Evolutionary conservation across 2,797 vertebrate species (phyloP), one percentile per base, ranked within the genome.

Genomic region (Molossus molossus): DNA sequence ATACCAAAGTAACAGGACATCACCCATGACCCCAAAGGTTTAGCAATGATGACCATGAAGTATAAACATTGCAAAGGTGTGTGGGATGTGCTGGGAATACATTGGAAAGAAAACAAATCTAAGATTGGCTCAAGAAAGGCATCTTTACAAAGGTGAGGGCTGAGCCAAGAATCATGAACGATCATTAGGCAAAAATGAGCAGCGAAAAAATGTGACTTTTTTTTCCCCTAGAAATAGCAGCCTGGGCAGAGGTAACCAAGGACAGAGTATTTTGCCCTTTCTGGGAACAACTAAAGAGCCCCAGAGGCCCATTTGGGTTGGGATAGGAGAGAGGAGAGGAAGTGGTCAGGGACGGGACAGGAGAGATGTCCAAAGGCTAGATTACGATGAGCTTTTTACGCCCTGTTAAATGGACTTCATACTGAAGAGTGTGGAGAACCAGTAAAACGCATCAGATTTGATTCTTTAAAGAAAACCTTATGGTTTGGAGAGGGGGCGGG

Each of bases 371-470:
- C 10, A 45, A 79, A 93, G 72, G 14, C 12, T 76, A 64, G 27
- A 64, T 45, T 45, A 15, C 9, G 14, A 82, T 82, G 40, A n/a
- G 18, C 6, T 33, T 60, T 20, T 7, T 58, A 9, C 27, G 37
- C 25, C 27, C 2, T 85, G 48, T n/a, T 77, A 48, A 77, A 40
- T 83, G 50, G 9, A 57, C 5, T 76, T 80, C 20, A 57, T 55
- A 60, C 9, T 77, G 53, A 62, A 60, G 58, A 25, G 5, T 33
- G 5, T 40, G 20, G 29, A 87, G 18, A 23, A 82, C 7, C 18
- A 81, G 50, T 29, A 50, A 89, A 88, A 91, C 18, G 21, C 27
- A 53, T n/a, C 55, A 76, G n/a, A 40, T 88, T 81, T 96, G 48
- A 76, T 83, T 57, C 48, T 73, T 83, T 85, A n/a, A 92, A 58